Evolutionary conservation across 2,888 invertebrate species (phyloP), one percentile per base, ranked within the genome.

Genomic region (Netelia melanura): DNA sequence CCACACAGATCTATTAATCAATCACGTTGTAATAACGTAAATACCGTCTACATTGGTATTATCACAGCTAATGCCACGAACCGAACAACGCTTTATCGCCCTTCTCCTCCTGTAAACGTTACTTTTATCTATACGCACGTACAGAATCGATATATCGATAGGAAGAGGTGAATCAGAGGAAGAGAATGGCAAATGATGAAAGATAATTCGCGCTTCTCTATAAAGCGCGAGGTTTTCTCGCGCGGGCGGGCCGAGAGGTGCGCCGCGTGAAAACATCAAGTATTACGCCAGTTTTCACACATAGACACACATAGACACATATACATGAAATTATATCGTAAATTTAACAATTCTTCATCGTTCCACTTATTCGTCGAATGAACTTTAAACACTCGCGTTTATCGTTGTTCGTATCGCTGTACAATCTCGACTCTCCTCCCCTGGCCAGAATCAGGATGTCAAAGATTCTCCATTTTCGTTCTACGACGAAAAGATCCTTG

Each of bases 151-250:
- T 8, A 23, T 58, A 8, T 58, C 14, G 44, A 65, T 52, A 14
- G 58, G 82, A 76, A 75, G 44, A 76, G 79, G 67, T 79, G 85
- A 85, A 82, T 85, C 85, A 82, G 74, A 82, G 76, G 56, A 82
- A 80, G 85, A 85, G 85, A 85, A 85, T 85, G 82, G 82, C 82
- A 80, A 83, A 85, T 85, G 82, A 85, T 85, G 85, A 85, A 82
- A 82, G 85, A 83, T 83, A 83, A 83, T 85, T 83, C 82, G 65
- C 79, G 82, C 76, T 79, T 83, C 76, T 80, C 76, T 23, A 25
- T 3, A 48, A 48, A 14, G 48, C 25, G 62, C n/a, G 52, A 71
- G 72, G 83, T 85, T 82, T 83, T 80, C 67, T 76, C 72, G 85
- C 79, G 82, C 68, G 79, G 75, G 82, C 82, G 85, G 67, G 21